Conservation (phyloP, 2,797 vertebrate genomes). For the Tangara arthus region DNA sequence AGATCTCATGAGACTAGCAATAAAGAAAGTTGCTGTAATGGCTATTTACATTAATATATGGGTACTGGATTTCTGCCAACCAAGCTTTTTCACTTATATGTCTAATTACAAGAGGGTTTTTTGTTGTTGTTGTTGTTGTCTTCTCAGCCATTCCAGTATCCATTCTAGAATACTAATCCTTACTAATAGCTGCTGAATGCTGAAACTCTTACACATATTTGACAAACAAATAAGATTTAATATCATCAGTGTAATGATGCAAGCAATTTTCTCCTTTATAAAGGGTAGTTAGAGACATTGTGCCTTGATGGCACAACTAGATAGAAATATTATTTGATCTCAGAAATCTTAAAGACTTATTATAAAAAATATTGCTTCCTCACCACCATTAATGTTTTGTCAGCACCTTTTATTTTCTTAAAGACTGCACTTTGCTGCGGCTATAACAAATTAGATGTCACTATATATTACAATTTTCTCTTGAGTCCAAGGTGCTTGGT, state of each 20-base stretch:
- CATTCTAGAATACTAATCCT: constrained; percentile 43
- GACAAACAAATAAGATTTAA: constrained; percentile 48
- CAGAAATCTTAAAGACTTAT: neutral
- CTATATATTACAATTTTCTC: neutral
- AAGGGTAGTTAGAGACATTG: neutral
- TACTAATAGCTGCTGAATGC: neutral
- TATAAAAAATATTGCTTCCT: neutral
- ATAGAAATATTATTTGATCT: neutral
- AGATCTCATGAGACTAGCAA: constrained; percentile 20
- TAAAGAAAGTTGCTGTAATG: constrained; percentile 43
- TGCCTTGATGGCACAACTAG: neutral
- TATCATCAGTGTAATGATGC: constrained; percentile 13
- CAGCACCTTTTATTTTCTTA: neutral
- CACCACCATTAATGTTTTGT: neutral
- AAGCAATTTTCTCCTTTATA: constrained; percentile 17
- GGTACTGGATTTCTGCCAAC: constrained; percentile 31
- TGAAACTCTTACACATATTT: constrained; percentile 42
- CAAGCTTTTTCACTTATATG: constrained; percentile 20
- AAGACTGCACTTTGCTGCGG: neutral
- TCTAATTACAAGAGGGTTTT: neutral
- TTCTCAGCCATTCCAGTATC: constrained; percentile 10
- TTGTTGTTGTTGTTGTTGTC: neutral
- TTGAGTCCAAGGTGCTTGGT: neutral
- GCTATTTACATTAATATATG: constrained; percentile 54
- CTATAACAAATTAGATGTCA: neutral